phyloP scores from a whole-genome alignment of 2,888 invertebrate species.

The Pharmacophagus antenor region DNA sequence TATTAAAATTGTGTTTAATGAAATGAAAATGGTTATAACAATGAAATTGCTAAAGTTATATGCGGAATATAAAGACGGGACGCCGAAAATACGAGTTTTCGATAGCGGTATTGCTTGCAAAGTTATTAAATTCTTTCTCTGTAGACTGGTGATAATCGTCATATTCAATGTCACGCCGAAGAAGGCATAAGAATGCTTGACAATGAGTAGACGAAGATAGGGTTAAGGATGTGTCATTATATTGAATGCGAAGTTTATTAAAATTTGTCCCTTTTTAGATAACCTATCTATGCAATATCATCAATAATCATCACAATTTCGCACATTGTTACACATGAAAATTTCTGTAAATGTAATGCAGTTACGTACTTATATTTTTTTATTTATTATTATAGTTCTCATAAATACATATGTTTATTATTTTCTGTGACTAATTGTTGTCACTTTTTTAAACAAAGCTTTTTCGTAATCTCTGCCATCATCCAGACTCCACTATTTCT shows the following conservation, averaged over 20 bases:
- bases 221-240: constrained; percentile 57
- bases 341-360: not conserved
- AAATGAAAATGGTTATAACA: constrained; percentile 52
- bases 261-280: constrained; percentile 39
- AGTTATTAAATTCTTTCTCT: constrained; percentile 77
- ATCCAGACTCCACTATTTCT: too few species aligned
- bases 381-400: too few species aligned
- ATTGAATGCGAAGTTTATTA: constrained; percentile 64
- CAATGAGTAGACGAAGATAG: constrained; percentile 55
- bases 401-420: too few species aligned
- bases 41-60: constrained; percentile 31
- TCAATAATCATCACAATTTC: too few species aligned
- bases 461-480: too few species aligned
- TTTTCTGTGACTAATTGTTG: too few species aligned
- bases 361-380: not conserved
- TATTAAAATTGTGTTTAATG: constrained; percentile 67
- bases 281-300: too few species aligned
- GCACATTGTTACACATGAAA: too few species aligned
- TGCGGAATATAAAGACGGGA: constrained; percentile 34
- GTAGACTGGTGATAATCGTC: constrained; percentile 66
- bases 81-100: constrained; percentile 46
- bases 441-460: too few species aligned
- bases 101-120: constrained; percentile 55
- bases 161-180: constrained; percentile 74
- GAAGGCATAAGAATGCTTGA: constrained; percentile 68